Percentiles rank a stretch among this genome's conserved stretches.
Evolutionary conservation across 2,797 vertebrate species (phyloP).

Genomic region (Neomorphus geoffroyi): DNA sequence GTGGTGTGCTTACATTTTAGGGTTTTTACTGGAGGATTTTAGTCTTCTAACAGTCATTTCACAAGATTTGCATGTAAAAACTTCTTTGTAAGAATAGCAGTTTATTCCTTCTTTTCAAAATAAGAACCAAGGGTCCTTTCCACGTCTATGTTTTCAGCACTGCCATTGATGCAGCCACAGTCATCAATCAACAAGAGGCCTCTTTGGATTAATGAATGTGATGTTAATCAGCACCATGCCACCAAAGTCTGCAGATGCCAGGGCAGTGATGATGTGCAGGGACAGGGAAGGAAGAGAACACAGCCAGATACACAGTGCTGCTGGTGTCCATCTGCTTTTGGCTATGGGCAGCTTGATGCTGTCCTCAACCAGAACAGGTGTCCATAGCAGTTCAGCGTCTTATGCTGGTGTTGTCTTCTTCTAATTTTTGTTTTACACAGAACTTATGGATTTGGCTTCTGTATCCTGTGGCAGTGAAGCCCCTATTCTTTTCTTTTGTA

Average conservation of each 20-base stretch:
- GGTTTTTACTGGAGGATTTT: background rate
- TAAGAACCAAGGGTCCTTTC: background rate
- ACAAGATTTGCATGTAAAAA: background rate
- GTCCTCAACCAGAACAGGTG: background rate
- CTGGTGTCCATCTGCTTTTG: background rate
- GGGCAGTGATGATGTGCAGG: background rate
- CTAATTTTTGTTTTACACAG: background rate
- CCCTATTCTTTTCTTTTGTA: background rate
- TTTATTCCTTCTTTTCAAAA: background rate
- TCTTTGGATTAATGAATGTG: background rate
- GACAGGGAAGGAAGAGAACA: background rate
- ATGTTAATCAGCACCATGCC: background rate
- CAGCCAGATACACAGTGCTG: background rate
- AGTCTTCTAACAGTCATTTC: background rate
- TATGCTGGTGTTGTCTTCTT: background rate
- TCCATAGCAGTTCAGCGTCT: background rate
- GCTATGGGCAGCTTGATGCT: background rate
- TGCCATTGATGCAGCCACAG: fast-evolving
- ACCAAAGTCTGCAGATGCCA: background rate
- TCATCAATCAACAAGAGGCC: background rate
- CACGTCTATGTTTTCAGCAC: background rate
- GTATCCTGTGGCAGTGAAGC: background rate
- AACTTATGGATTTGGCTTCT: background rate
- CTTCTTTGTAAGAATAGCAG: no score
- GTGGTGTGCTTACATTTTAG: background rate